Base-by-base conservation (phyloP, 2,797 vertebrate species). In the Lacerta bilineata region DNA sequence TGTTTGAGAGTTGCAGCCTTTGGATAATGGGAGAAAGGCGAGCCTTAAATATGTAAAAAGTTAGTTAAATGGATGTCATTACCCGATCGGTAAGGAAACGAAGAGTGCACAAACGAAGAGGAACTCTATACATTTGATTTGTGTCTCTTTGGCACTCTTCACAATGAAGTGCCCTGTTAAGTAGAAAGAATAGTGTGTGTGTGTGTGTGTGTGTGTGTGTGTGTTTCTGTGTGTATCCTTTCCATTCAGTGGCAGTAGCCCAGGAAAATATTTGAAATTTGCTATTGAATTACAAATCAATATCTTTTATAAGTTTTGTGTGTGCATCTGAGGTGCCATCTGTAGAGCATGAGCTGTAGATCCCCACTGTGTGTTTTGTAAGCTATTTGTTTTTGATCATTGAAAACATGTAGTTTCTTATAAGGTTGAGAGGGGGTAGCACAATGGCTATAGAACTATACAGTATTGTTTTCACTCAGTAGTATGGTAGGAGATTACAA, bases 1-100 rank as follows among this genome's bases (percentile, higher is more conserved):
- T 27, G 15, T 90, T 91, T 93, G 71, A 88, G n/a, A 91, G 39
- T 69, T 85, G 69, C 4, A 80, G 23, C 3, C 77, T 77, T 83
- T 88, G 17, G 18, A 89, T 91, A 91, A 87, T 80, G 90, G 64
- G 89, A 29, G 66, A 86, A 91, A 91, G 92, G 15, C 27, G 68
- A 75, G 41, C 76, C n/a, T 85, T 85, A 68, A 93, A 86, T 76
- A 86, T 46, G 29, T 39, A 93, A 64, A 68, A 91, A 78, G 72
- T 80, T 91, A 29, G 11, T 90, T 87, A 89, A 90, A 6, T 85
- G 59, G 25, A 27, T 72, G 25, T 2, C 43, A 23, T 75, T 43
- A 72, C 80, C 90, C 39, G 85, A 87, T 43, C 61, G 3, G 13
- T 46, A 27, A 76, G n/a, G 33, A 76, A 8, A 25, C 20, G n/a